phyloP scores from a whole-genome alignment of 1,140 invertebrate species.

The Heliconius eleuchia region DNA sequence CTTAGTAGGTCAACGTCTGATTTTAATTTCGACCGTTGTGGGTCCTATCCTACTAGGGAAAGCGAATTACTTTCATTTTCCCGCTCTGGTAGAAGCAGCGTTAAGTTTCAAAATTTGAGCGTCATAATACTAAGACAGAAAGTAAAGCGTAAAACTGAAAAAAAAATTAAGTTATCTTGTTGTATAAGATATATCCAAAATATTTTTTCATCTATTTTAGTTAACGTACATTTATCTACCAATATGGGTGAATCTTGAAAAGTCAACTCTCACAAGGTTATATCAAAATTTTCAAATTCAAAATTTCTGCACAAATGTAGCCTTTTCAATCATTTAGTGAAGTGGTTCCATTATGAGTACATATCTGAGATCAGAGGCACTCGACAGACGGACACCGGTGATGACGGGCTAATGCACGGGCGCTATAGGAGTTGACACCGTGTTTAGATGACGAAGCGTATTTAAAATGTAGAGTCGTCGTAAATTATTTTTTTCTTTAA shows the following conservation, averaged over 20 bases:
- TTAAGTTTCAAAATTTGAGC: too few species aligned
- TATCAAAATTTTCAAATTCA: background rate
- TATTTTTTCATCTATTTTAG: too few species aligned
- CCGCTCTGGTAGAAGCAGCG: too few species aligned
- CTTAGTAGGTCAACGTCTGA: too few species aligned
- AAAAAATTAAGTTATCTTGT: too few species aligned
- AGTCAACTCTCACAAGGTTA: background rate
- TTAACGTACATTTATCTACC: background rate
- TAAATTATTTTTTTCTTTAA: background rate
- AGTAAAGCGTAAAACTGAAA: too few species aligned
- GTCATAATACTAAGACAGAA: too few species aligned
- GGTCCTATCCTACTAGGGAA: too few species aligned
- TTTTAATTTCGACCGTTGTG: too few species aligned
- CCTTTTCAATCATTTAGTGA: conserved; percentile 23
- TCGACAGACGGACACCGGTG: conserved; percentile 30
- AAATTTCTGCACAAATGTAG: background rate
- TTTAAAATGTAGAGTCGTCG: background rate
- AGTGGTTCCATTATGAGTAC: conserved; percentile 28
- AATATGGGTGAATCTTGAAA: too few species aligned
- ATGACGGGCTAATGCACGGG: conserved; percentile 59
- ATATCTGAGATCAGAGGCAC: conserved; percentile 37
- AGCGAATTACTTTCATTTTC: too few species aligned
- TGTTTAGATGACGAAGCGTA: conserved; percentile 50
- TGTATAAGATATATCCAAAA: too few species aligned
- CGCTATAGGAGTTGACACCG: conserved; percentile 45